Conservation (phyloP, 1,140 invertebrate species). For the Drosophila miranda region DNA sequence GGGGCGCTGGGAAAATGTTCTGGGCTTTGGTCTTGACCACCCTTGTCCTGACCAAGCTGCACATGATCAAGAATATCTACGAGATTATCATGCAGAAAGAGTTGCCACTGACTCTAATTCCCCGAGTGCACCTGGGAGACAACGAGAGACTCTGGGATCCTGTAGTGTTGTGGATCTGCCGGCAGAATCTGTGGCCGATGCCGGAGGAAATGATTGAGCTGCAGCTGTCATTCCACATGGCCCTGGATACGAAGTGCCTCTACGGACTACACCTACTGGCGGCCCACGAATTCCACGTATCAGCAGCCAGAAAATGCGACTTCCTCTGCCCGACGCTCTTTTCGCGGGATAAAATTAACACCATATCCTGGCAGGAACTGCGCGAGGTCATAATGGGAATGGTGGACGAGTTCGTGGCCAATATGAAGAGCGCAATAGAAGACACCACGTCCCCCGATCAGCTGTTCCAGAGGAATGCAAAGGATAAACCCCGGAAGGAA, state of each 20-base stretch:
- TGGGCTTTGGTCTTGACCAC: slow-evolving; percentile 6
- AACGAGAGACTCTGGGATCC: too few species aligned
- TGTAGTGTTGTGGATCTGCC: neutral
- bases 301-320: neutral
- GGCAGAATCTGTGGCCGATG: neutral
- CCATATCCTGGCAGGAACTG: slow-evolving; percentile 14
- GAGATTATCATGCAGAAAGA: slow-evolving; percentile 3
- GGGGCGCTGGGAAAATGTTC: too few species aligned
- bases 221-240: slow-evolving; percentile 7
- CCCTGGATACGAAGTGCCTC: slow-evolving; percentile 7
- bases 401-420: slow-evolving; percentile 8
- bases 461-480: neutral
- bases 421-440: slow-evolving; percentile 1
- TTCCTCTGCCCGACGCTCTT: neutral
- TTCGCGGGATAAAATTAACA: too few species aligned
- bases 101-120: slow-evolving; percentile 17
- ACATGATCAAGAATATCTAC: slow-evolving; percentile 3
- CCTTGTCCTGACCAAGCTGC: slow-evolving; percentile 28
- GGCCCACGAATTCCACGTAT: slow-evolving; percentile 33
- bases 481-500: too few species aligned
- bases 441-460: too few species aligned
- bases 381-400: slow-evolving; percentile 5
- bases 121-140: neutral
- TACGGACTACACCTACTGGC: slow-evolving; percentile 43
- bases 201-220: neutral